Evolutionary conservation across 2,113 vertebrate species (phyloP).

Genomic region (Mormyrus iriodes): DNA sequence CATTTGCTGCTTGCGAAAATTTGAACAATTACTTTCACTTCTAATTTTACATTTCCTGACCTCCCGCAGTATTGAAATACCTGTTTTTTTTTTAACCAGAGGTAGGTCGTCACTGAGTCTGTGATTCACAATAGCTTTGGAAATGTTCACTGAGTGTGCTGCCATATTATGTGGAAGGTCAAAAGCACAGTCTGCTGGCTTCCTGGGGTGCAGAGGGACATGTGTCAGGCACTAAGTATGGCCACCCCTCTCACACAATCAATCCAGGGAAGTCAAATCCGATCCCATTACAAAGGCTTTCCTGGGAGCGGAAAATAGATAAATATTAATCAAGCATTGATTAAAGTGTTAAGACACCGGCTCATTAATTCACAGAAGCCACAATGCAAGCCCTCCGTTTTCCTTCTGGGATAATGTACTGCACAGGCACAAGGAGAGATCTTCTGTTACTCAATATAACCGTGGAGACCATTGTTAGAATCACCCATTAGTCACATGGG

Average conservation of each 20-base stretch:
- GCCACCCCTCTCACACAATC: constrained; percentile 50
- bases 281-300: constrained; percentile 53
- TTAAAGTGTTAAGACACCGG: constrained; percentile 56
- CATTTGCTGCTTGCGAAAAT: not conserved
- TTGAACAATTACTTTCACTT: not conserved
- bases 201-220: not conserved
- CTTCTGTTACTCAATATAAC: constrained; percentile 48
- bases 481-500: constrained; percentile 51
- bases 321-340: constrained; percentile 72
- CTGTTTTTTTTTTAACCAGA: not conserved
- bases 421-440: constrained; percentile 8
- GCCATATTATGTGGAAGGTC: not conserved
- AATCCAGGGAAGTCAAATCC: constrained; percentile 51
- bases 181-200: not conserved
- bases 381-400: constrained; percentile 19
- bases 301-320: constrained; percentile 50
- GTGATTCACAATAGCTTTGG: not conserved
- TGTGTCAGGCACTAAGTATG: constrained; percentile 36
- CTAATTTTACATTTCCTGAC: not conserved
- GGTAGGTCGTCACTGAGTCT: not conserved
- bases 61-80: not conserved
- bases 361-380: constrained; percentile 55
- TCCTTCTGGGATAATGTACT: constrained; percentile 27
- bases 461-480: constrained; percentile 57
- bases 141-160: not conserved